Conservation (phyloP, 2,888 invertebrate species). For the Dyspetes luteomarginatus region DNA sequence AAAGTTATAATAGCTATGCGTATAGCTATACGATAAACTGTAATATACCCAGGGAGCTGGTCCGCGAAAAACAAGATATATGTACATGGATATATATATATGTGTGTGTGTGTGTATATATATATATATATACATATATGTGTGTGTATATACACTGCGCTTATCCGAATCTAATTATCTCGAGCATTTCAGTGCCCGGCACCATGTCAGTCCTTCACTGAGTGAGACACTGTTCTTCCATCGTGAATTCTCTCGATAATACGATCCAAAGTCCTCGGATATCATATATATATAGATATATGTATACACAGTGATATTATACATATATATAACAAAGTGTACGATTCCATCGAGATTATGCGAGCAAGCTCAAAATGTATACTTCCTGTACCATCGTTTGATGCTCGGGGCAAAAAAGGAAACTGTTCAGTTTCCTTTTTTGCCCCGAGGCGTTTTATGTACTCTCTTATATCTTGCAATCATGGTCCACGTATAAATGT, state of each 20-base stretch:
- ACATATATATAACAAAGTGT: constrained; percentile 39
- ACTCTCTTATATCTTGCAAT: constrained; percentile 8
- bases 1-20: too few species aligned
- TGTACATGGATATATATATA: not conserved
- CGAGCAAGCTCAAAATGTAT: constrained; percentile 43
- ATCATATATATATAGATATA: not conserved
- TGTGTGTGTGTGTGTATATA: not conserved
- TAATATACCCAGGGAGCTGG: too few species aligned
- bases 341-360: constrained; percentile 55
- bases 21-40: too few species aligned
- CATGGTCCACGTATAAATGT: constrained; percentile 17
- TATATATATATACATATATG: not conserved
- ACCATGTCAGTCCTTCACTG: constrained; percentile 44
- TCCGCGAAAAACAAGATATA: too few species aligned
- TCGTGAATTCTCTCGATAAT: constrained; percentile 53
- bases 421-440: constrained; percentile 30
- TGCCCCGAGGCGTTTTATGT: constrained; percentile 3
- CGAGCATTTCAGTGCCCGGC: constrained; percentile 37
- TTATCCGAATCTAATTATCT: constrained; percentile 58
- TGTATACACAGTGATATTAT: not conserved
- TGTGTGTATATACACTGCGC: constrained; percentile 4
- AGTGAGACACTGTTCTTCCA: constrained; percentile 42
- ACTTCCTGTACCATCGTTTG: not conserved
- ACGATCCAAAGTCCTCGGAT: constrained; percentile 9
- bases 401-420: too few species aligned